These are phyloP conservation scores for Saguinus imperator DNA, from an alignment of 2,113 vertebrate genomes.

Conservation along the genomic window DNA sequence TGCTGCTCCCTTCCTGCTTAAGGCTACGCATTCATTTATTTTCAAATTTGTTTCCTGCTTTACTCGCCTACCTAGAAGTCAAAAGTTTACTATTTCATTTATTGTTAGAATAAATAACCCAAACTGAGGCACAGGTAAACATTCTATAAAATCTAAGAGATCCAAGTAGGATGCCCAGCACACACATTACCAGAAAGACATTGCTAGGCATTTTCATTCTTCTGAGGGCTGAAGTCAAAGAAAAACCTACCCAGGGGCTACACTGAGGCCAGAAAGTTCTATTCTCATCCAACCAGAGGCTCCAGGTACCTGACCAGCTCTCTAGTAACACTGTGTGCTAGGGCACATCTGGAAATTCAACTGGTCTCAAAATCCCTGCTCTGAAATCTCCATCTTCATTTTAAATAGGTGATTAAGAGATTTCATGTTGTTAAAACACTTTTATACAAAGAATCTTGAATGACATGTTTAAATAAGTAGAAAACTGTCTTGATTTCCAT, in stretches of 20 bases:
- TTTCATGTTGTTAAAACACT: constrained; percentile 41
- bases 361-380: background rate
- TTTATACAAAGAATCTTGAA: constrained; percentile 35
- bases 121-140: background rate
- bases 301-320: background rate
- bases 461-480: constrained; percentile 45
- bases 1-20: background rate
- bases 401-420: constrained; percentile 60
- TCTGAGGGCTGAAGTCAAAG: background rate
- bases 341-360: background rate
- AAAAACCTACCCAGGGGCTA: background rate
- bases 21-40: background rate
- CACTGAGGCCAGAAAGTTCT: background rate
- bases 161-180: background rate
- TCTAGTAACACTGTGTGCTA: background rate
- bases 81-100: background rate
- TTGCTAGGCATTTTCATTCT: background rate
- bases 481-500: constrained; percentile 50
- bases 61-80: background rate
- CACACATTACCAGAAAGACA: background rate
- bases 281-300: background rate
- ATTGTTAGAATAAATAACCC: background rate
- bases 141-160: background rate
- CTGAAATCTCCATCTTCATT: background rate
- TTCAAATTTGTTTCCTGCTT: background rate